These are phyloP conservation scores for Bombus sibiricus DNA, from an alignment of 1,140 invertebrate species.

Conservation along the genomic window DNA sequence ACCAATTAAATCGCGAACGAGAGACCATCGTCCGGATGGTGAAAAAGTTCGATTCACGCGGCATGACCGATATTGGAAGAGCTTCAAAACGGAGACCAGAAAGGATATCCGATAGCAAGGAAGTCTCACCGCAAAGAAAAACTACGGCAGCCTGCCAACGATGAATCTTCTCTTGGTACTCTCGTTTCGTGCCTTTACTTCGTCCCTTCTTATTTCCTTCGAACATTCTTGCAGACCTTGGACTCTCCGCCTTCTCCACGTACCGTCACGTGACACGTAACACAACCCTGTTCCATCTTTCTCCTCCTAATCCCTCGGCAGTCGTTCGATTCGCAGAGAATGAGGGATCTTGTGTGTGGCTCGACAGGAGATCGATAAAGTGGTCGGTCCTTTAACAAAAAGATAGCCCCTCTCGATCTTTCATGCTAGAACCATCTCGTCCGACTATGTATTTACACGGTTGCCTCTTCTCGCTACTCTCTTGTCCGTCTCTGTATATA, in stretches of 20 bases:
- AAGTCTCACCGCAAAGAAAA: constrained; percentile 53
- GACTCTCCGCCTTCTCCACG: background rate
- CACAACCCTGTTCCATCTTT: background rate
- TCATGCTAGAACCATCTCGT: background rate
- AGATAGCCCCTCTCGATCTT: constrained; percentile 38
- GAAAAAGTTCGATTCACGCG: constrained; percentile 21
- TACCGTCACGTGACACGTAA: constrained; percentile 16
- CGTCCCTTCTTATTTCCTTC: constrained; percentile 17
- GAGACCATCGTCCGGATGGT: background rate
- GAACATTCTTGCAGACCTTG: background rate
- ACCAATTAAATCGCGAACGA: constrained; percentile 26
- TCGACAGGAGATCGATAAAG: constrained; percentile 45
- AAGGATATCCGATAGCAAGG: constrained; percentile 47
- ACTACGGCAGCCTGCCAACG: constrained; percentile 57
- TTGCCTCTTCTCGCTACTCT: background rate
- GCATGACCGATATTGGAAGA: constrained; percentile 50
- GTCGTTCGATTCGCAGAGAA: constrained; percentile 28
- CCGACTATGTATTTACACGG: background rate
- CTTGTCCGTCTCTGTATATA: background rate
- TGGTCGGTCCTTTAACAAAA: constrained; percentile 27
- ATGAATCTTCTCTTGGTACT: constrained; percentile 51
- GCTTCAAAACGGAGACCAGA: constrained; percentile 29
- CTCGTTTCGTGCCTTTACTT: constrained; percentile 21
- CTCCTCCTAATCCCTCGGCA: constrained; percentile 29
- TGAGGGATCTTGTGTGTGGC: constrained; percentile 23